Evolutionary conservation across 2,113 vertebrate species (phyloP), one percentile per base, ranked within the genome.

Genomic region (Scalopus aquaticus): DNA sequence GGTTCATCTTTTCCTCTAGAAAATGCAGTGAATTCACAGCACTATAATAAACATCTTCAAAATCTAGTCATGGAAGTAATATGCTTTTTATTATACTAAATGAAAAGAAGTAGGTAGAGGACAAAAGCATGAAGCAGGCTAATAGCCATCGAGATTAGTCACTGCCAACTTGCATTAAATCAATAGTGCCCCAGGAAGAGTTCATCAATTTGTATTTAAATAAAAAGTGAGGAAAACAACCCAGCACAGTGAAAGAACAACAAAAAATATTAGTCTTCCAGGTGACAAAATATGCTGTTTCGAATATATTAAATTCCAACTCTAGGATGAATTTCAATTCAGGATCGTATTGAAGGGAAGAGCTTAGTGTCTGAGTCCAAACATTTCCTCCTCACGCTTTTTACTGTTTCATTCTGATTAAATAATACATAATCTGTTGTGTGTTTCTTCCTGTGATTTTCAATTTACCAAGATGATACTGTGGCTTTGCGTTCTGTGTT

Each of bases 181-280:
- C 77, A 44, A 4, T 7, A 2, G 51, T n/a, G 69, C 69, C 84
- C 65, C 0, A 3, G 73, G 67, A 90, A 70, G 35, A 58, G 81
- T 69, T 80, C 65, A 62, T 54, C 77, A 26, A 88, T 93, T 77
- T 93, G 70, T 83, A 80, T 70, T 87, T 64, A 79, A 83, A 90
- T 56, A 70, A 79, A 93, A 91, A 85, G 37, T 35, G 60, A 60
- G 79, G 44, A 91, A 91, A 89, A 76, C 62, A 91, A 39, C 44
- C 37, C 6, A 24, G 79, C 56, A 24, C 35, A 42, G 49, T 74
- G 62, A 83, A 79, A 91, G 42, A 78, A 73, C 60, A 65, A 91
- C 46, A 9, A 42, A 74, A 73, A 67, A 79, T 39, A 69, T 62
- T 79, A 51, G 84, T 77, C 42, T 85, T 93, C 65, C 67, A 58